Percentiles rank a stretch among this genome's conserved stretches.
Conservation (phyloP, 2,888 invertebrate species). For the Eilema sororculum region DNA sequence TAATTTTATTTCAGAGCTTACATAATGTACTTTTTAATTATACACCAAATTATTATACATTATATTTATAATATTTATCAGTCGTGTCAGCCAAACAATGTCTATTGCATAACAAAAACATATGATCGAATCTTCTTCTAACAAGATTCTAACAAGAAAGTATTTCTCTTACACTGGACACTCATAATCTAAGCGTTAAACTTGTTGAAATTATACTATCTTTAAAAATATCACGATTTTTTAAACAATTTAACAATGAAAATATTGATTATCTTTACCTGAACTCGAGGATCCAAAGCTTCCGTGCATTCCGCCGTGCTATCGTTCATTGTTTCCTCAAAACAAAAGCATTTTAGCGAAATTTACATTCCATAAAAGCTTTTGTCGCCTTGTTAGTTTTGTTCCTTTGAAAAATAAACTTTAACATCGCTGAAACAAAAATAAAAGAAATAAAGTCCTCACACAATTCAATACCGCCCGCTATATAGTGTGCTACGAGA, state of each 20-base stretch:
- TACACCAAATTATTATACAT: slow-evolving; percentile 5
- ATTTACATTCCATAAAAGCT: slow-evolving; percentile 57
- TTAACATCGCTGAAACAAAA: slow-evolving; percentile 52
- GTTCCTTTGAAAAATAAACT: slow-evolving; percentile 51
- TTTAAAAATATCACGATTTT: slow-evolving; percentile 15
- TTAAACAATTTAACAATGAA: slow-evolving; percentile 51
- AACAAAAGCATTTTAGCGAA: slow-evolving; percentile 67
- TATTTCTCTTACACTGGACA: neutral
- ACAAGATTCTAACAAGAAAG: slow-evolving; percentile 10
- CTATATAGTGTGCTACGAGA: slow-evolving; percentile 37
- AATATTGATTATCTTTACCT: slow-evolving; percentile 87
- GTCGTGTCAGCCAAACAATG: slow-evolving; percentile 16
- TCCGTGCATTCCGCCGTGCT: slow-evolving; percentile 88
- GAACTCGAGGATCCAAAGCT: slow-evolving; percentile 93
- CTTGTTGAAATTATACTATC: neutral
- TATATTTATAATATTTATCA: slow-evolving; percentile 1
- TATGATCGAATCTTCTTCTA: slow-evolving; percentile 36
- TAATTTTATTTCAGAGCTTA: neutral
- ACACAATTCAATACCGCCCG: slow-evolving; percentile 46
- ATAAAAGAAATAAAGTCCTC: slow-evolving; percentile 45
- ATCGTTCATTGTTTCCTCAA: slow-evolving; percentile 86
- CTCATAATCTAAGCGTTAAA: neutral
- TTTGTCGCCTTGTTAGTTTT: slow-evolving; percentile 43
- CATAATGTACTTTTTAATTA: neutral
- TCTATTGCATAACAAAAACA: slow-evolving; percentile 54